Percentiles rank a stretch among this genome's conserved stretches.
phyloP scores from a whole-genome alignment of 2,888 invertebrate genomes.

The Drosophila setosimentum region DNA sequence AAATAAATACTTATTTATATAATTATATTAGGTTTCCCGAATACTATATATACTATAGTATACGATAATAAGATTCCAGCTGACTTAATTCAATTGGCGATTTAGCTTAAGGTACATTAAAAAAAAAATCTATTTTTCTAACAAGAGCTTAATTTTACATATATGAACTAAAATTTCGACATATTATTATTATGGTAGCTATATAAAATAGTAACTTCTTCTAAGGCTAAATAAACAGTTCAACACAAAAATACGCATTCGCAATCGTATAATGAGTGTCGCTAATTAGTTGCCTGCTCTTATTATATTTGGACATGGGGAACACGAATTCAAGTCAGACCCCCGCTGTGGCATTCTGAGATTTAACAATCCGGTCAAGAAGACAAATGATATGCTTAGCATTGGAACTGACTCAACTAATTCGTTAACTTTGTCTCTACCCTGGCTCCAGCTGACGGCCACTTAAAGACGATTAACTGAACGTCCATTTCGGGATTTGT shows the following conservation, averaged over 20 bases:
- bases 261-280: slow-evolving; percentile 63
- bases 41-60: neutral
- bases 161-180: neutral
- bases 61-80: neutral
- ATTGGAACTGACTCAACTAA: slow-evolving; percentile 45
- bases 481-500: slow-evolving; percentile 19
- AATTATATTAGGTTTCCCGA: neutral
- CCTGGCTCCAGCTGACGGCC: slow-evolving; percentile 53
- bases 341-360: slow-evolving; percentile 37
- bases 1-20: neutral
- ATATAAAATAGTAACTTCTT: neutral
- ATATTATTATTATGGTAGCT: neutral
- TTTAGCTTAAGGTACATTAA: neutral
- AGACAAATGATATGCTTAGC: slow-evolving; percentile 71
- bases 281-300: slow-evolving; percentile 58
- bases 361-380: slow-evolving; percentile 41
- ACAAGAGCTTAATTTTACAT: neutral
- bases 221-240: neutral
- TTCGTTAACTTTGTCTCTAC: slow-evolving; percentile 20
- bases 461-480: slow-evolving; percentile 68
- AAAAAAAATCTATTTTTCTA: neutral
- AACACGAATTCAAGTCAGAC: slow-evolving; percentile 8
- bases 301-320: slow-evolving; percentile 14
- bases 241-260: neutral
- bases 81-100: neutral